Conservation (phyloP, 1,140 invertebrate species). For the Meloidogyne exigua region DNA sequence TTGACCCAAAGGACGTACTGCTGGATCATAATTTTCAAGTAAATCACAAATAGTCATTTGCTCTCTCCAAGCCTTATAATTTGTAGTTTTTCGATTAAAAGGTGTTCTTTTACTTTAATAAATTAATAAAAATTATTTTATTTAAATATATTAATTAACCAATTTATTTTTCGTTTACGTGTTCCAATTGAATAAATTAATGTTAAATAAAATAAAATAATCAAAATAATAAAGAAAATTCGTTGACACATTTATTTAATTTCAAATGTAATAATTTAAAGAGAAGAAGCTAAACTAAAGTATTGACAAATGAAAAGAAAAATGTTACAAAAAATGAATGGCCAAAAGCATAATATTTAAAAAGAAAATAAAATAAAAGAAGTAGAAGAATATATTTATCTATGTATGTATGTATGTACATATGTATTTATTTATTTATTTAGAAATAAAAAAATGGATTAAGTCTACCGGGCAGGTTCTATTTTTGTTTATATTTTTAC, state of each 20-base stretch:
- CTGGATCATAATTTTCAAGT: conserved; percentile 59
- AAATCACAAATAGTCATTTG: conserved; percentile 62
- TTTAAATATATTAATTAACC: neutral
- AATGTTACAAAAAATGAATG: neutral
- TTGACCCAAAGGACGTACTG: conserved; percentile 57
- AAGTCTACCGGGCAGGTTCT: neutral
- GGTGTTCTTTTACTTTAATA: conserved; percentile 54
- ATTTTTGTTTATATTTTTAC: neutral
- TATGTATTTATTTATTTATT: no score
- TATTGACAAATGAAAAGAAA: conserved; percentile 3
- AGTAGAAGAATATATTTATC: neutral
- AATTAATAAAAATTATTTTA: conserved; percentile 9
- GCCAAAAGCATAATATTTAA: neutral
- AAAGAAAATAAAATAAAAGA: neutral
- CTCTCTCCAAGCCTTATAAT: conserved; percentile 63
- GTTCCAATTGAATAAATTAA: neutral
- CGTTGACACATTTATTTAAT: neutral
- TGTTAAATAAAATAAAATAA: neutral
- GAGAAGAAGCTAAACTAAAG: neutral
- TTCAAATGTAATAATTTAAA: neutral
- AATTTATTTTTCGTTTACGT: neutral
- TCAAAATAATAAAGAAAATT: neutral
- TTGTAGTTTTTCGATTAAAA: conserved; percentile 59
- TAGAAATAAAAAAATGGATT: neutral
- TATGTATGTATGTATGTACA: no score